phyloP scores from a whole-genome alignment of 2,888 invertebrate genomes.

The Cryptus viduatorius region DNA sequence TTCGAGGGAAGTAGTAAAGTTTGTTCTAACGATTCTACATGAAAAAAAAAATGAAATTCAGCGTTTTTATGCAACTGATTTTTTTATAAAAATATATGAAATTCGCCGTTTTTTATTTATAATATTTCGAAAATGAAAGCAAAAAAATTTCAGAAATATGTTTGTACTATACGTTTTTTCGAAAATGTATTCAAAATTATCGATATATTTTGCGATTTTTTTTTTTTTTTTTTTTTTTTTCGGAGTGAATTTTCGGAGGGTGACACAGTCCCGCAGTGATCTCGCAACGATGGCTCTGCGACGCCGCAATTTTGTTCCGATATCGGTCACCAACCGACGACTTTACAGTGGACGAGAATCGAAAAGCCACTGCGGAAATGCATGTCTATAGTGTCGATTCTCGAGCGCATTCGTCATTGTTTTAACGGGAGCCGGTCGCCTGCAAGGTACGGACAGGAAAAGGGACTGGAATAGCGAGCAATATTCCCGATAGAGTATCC shows the following conservation, averaged over 20 bases:
- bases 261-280: neutral
- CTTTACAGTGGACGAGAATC: neutral
- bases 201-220: no score
- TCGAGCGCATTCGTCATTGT: conserved; percentile 76
- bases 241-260: neutral
- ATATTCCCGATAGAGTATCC: conserved; percentile 64
- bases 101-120: no score
- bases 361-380: conserved; percentile 1
- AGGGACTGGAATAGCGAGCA: conserved; percentile 27
- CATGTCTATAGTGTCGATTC: conserved; percentile 36
- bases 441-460: conserved; percentile 33
- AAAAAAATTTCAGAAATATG: no score
- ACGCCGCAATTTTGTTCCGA: neutral
- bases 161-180: no score
- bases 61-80: no score
- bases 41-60: no score
- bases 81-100: no score
- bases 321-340: neutral
- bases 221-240: no score
- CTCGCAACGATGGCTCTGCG: neutral
- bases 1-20: no score
- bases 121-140: no score
- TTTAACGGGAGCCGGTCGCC: conserved; percentile 68
- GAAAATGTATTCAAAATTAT: no score
- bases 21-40: no score